Evolutionary conservation across 2,888 invertebrate genomes (phyloP).

Genomic region (Dryocosmus kuriphilus): DNA sequence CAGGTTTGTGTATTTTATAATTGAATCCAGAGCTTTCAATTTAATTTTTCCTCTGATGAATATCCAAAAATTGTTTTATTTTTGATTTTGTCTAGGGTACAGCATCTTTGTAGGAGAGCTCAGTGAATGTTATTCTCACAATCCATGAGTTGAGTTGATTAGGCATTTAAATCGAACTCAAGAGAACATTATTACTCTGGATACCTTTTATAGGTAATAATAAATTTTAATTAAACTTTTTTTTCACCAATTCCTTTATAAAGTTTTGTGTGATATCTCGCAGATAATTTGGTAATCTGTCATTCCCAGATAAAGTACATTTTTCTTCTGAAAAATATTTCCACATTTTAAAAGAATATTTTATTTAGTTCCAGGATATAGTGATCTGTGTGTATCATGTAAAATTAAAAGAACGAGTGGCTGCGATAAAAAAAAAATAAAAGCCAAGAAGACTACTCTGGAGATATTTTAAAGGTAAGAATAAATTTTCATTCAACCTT

Average conservation of each 20-base stretch:
- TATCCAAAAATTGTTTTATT: slow-evolving; percentile 44
- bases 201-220: slow-evolving; percentile 79
- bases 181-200: slow-evolving; percentile 80
- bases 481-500: neutral
- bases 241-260: too few relatives aligned
- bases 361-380: slow-evolving; percentile 79
- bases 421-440: slow-evolving; percentile 90
- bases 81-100: slow-evolving; percentile 93
- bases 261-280: slow-evolving; percentile 54
- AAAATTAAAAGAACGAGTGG: slow-evolving; percentile 96
- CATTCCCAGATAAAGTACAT: neutral
- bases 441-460: neutral
- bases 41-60: neutral
- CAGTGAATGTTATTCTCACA: slow-evolving; percentile 97
- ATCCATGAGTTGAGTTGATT: slow-evolving; percentile 88
- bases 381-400: slow-evolving; percentile 98
- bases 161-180: neutral
- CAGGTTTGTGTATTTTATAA: slow-evolving; percentile 85
- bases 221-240: slow-evolving; percentile 28
- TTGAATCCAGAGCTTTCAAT: neutral
- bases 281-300: slow-evolving; percentile 74
- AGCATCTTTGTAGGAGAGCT: slow-evolving; percentile 96
- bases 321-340: neutral
- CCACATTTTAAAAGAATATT: neutral
- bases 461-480: neutral